These are phyloP conservation scores for Iselma pallidipennis DNA, from an alignment of 2,888 invertebrate species.

Conservation along the genomic window DNA sequence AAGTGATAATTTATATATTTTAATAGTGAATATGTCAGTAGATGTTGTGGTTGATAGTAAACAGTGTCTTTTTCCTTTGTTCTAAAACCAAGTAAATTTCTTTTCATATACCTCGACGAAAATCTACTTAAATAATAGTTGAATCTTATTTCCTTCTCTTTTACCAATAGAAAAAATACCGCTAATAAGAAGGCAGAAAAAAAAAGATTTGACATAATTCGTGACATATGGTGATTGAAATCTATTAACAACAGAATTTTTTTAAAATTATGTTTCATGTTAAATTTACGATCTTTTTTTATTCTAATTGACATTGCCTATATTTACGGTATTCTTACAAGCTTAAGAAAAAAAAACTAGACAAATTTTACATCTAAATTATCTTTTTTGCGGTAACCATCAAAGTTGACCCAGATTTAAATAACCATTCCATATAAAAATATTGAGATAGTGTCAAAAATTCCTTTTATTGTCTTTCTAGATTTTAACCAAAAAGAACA, in stretches of 20 bases:
- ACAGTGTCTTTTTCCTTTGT: background rate
- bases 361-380: background rate
- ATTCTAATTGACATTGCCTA: too few relatives aligned
- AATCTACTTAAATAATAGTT: too few relatives aligned
- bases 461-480: background rate
- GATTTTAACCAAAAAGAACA: too few relatives aligned
- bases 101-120: too few relatives aligned
- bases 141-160: too few relatives aligned
- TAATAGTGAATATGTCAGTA: background rate
- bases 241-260: background rate
- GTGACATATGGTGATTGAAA: background rate
- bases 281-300: too few relatives aligned
- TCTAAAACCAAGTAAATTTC: background rate
- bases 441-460: background rate
- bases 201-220: background rate
- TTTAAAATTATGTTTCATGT: too few relatives aligned
- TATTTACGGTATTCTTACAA: too few relatives aligned
- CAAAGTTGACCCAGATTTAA: background rate
- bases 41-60: background rate
- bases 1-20: background rate
- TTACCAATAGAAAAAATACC: background rate
- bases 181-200: background rate
- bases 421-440: background rate
- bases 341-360: too few relatives aligned
- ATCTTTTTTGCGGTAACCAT: background rate